Base-by-base conservation (phyloP, 2,113 vertebrate genomes). In the Eurystomus gularis region DNA sequence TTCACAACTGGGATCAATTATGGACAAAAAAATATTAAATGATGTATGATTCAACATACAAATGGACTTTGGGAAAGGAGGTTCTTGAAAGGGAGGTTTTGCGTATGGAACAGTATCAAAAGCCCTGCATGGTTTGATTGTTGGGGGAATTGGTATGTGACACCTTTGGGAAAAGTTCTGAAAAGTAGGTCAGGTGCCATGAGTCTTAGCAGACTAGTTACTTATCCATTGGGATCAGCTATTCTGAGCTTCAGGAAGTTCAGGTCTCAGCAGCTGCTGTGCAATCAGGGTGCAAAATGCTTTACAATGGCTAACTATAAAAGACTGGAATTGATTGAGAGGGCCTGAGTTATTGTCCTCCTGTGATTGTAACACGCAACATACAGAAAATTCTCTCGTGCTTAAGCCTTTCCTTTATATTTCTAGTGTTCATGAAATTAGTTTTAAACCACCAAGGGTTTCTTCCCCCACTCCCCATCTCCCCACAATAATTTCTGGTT, bases 211-310 rank as follows among this genome's bases (percentile, higher is more conserved):
- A 93, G 66, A 51, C 35, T 86, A 64, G 93, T 93, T 96, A 90
- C 58, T 93, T 94, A 96, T 95, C 96, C 91, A 88, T 85, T 82
- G 61, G 79, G 79, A 97, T 96, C 94, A 97, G 96, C 93, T 96
- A 86, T 84, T 96, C 66, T 72, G 64, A 95, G 83, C 70, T 94
- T 89, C 84, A 94, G 95, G 85, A 96, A 95, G 96, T 95, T 91
- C 89, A 85, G 73, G 82, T 82, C 93, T 94, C 92, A 85, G 85
- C 96, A 97, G 92, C 93, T 97, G 97, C 91, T 93, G 88, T 92
- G 92, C 58, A 95, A 95, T 94, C 94, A 95, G 73, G 76, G 58
- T 5, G 0, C 88, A 94, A 96, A 97, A 88, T 65, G 46, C 39
- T 77, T 94, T 87, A 88, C 90, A 93, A 96, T 90, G 77, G 29